phyloP scores from a whole-genome alignment of 2,888 invertebrate species.

The Periphyllus acericola region DNA sequence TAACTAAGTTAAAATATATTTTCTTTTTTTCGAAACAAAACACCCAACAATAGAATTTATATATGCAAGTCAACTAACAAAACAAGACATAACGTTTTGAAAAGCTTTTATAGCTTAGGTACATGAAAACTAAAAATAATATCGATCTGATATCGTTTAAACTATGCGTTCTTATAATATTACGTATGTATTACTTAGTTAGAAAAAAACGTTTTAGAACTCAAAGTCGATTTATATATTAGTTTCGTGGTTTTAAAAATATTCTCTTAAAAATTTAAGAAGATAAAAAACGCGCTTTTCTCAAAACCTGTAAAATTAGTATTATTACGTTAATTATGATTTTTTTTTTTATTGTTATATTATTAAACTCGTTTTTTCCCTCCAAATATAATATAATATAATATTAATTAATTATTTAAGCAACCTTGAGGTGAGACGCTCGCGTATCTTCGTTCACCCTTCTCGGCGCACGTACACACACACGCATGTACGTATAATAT shows the following conservation, averaged over 20 bases:
- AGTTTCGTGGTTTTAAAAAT: neutral
- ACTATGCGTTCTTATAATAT: neutral
- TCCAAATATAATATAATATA: slow-evolving; percentile 26
- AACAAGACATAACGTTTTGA: neutral
- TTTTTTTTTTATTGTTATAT: slow-evolving; percentile 19
- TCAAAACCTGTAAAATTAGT: neutral
- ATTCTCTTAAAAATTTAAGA: neutral
- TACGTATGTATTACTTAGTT: neutral
- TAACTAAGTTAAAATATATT: neutral
- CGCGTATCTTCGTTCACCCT: slow-evolving; percentile 59
- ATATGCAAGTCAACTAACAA: too few species aligned
- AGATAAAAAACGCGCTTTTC: neutral
- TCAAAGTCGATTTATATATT: neutral
- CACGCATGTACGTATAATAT: too few species aligned
- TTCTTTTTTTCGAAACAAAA: neutral
- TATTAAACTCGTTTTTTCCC: slow-evolving; percentile 47
- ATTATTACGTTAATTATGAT: slow-evolving; percentile 45
- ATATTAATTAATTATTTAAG: slow-evolving; percentile 57
- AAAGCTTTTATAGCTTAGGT: neutral
- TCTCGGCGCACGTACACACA: neutral
- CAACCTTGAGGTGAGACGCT: slow-evolving; percentile 59
- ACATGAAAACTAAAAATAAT: neutral
- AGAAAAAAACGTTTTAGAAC: neutral
- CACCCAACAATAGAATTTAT: neutral
- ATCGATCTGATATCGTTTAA: neutral